Evolutionary conservation across 2,888 invertebrate species (phyloP), one percentile per base, ranked within the genome.

Genomic region (Platycheirus albimanus): DNA sequence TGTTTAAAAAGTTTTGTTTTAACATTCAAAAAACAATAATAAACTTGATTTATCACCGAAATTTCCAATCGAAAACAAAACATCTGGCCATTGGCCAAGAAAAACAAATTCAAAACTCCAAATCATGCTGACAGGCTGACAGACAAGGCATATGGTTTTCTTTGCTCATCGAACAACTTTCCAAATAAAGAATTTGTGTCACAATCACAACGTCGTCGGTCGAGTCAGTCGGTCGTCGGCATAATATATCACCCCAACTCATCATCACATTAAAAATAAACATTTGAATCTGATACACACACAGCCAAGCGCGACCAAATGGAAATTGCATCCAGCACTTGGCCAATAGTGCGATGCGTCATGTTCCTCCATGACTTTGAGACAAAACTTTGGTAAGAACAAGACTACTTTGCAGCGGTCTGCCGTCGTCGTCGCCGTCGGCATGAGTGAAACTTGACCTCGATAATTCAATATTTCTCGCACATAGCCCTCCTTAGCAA

Each of bases 391-490:
- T 54, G 54, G 30, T 17, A 47, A 4, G n/a, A 56, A n/a, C n/a
- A n/a, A n/a, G n/a, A n/a, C n/a, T n/a, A n/a, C n/a, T n/a, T n/a
- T n/a, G n/a, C n/a, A n/a, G n/a, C n/a, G n/a, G n/a, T n/a, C n/a
- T n/a, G n/a, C n/a, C n/a, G n/a, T n/a, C n/a, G n/a, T n/a, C n/a
- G n/a, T n/a, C n/a, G 3, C 33, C 11, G 17, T 52, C 30, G 52
- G 19, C 17, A n/a, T 38, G 13, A 58, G 17, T 28, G 43, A 58
- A 58, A 63, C 74, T 79, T 74, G 79, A 79, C 79, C 74, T 74
- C 45, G 30, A 61, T 72, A 79, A 38, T 70, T 67, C 41, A 30
- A 15, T 63, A 52, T 11, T 15, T 10, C 13, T 41, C 54, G 11
- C n/a, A 13, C 1, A 15, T 24, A n/a, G n/a, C 7, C 5, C 8